Base-by-base conservation (phyloP, 2,797 vertebrate genomes). In the Yasuhikotakia modesta region DNA sequence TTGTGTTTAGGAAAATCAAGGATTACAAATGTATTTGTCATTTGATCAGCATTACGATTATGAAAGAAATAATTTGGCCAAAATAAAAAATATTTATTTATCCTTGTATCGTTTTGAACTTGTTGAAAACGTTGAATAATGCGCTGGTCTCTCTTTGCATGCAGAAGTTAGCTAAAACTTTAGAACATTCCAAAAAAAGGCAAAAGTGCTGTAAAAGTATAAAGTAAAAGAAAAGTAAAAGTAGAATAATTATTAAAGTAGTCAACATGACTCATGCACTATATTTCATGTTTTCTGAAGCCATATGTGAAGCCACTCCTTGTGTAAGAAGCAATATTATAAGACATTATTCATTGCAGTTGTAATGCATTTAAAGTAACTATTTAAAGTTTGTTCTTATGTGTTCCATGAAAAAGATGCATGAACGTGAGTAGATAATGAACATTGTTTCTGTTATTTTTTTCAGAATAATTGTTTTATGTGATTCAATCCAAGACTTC, bases 21-120 rank as follows among this genome's bases (percentile, higher is more conserved):
- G 17, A 53, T 78, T 39, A 72, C 14, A 35, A 43, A 64, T 63
- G 13, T 64, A 45, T 64, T 53, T 78, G 74, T 48, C 43, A 76
- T 76, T 76, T 68, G 65, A 57, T 58, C 2, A 1, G 6, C 16
- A 32, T 35, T 35, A 35, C 6, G 10, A 35, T 35, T 32, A 35
- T 63, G 32, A 35, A 35, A 11, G 16, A 17, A 32, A 63, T n/a
- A n/a, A 27, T 61, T 58, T 13, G 55, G 4, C 10, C 22, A 2
- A 58, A 27, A 4, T 57, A 2, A 27, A 27, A 27, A 58, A 1
- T 58, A 19, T 5, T 55, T 10, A 53, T 17, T 53, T 3, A 24
- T 11, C 19, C 55, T 24, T 57, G 21, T 58, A 46, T 53, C 5
- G 12, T 57, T 14, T 22, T 16, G 6, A 27, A 27, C 22, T 27